phyloP scores from a whole-genome alignment of 2,113 vertebrate genomes.

The Lophius piscatorius region DNA sequence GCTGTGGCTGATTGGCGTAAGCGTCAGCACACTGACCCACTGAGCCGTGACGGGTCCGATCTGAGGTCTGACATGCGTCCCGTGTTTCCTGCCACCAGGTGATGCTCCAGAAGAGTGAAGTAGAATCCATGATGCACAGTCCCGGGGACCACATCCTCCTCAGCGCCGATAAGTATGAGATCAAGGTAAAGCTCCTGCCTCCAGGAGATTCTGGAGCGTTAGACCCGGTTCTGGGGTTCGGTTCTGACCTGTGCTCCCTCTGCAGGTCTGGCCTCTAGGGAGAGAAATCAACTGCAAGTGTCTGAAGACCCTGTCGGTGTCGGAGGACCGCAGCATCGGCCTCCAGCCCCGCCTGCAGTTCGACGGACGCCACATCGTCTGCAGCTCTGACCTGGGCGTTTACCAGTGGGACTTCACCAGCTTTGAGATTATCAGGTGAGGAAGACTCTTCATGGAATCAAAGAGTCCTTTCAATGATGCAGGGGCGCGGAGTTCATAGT shows the following conservation, averaged over 20 bases:
- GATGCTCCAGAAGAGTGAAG: conserved; percentile 92
- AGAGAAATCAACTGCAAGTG: conserved; percentile 98
- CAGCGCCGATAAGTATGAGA: conserved; percentile 98
- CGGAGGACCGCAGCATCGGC: conserved; percentile 94
- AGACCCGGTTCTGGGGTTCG: not conserved
- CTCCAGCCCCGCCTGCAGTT: conserved; percentile 97
- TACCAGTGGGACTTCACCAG: conserved; percentile 99
- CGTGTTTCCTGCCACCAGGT: conserved; percentile 78
- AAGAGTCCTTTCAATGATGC: too few species aligned
- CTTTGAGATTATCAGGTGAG: conserved; percentile 95
- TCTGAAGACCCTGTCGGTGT: conserved; percentile 93
- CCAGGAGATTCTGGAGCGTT: too few species aligned
- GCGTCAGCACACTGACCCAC: too few species aligned
- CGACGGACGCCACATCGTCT: conserved; percentile 94
- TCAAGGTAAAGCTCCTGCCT: conserved; percentile 86
- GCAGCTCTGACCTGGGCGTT: conserved; percentile 95
- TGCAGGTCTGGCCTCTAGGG: conserved; percentile 96
- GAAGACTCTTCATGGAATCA: too few species aligned
- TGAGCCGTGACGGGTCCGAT: too few species aligned
- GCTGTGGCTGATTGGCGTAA: too few species aligned
- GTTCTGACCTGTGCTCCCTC: not conserved
- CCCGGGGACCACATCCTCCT: conserved; percentile 96
- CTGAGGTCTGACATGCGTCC: too few species aligned
- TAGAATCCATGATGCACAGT: conserved; percentile 95
- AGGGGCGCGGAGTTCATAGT: too few species aligned